Conservation (phyloP, 2,797 vertebrate genomes). For the Lutjanus argentimaculatus region DNA sequence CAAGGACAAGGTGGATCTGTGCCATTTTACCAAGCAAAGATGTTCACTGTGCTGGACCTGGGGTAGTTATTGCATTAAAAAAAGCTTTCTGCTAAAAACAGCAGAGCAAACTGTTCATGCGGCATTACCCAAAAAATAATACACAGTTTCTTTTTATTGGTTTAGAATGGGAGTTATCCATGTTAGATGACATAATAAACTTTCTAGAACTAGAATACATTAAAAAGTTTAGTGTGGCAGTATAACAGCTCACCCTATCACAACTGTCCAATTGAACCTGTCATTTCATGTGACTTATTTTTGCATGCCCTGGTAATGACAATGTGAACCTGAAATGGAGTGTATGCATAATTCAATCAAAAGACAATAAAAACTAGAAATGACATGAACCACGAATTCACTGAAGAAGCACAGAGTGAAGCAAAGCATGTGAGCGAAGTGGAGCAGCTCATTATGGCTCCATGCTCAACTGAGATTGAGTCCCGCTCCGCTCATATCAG, state of each 20-base stretch:
- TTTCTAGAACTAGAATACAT: too few species aligned
- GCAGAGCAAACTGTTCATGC: too few species aligned
- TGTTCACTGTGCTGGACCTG: background rate
- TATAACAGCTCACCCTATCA: conserved; percentile 4
- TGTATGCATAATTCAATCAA: background rate
- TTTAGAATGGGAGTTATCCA: background rate
- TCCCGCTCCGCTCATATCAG: too few species aligned
- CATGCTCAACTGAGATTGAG: too few species aligned
- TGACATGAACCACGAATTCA: conserved; percentile 12
- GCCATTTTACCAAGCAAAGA: background rate
- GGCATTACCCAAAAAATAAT: too few species aligned
- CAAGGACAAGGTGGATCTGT: background rate
- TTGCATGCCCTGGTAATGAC: background rate
- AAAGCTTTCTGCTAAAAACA: too few species aligned
- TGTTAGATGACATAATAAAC: background rate
- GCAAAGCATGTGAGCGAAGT: too few species aligned
- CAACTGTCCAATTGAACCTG: background rate
- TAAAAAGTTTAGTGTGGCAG: background rate
- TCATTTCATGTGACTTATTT: conserved; percentile 7
- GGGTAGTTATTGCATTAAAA: background rate
- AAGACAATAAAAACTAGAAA: background rate
- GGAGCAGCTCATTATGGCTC: too few species aligned
- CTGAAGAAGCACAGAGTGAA: background rate
- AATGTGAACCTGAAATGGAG: background rate
- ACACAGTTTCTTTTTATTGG: background rate